Base-by-base conservation (phyloP, 1,140 invertebrate species). In the Trypoxylus dichotomus region DNA sequence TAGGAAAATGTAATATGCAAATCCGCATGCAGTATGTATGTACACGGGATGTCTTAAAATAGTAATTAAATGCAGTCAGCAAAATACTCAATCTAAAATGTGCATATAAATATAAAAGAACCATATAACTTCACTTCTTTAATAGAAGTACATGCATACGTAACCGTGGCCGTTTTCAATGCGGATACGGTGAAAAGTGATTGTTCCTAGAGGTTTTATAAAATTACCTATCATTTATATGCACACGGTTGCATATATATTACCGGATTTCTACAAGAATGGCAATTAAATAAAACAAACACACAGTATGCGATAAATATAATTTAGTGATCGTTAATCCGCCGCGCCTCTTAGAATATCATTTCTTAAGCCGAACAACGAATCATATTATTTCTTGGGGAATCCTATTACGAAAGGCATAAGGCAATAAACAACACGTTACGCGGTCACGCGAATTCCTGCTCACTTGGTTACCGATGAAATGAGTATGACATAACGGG, bases 341-440 rank as follows among this genome's bases (percentile, higher is more conserved):
- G 21, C 47, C 47, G 47, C 47, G 47, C 47, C 47, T 21, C 15
- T 58, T 58, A 10, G 21, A 58, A 19, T 58, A 58, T 58, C 47
- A 5, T 58, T 58, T 58, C 47, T 58, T 58, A 13, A 58, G 47
- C 21, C 15, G 32, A 37, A 37, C 32, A 58, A 13, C 47, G 47
- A 21, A 19, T 58, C 21, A 58, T 21, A 58, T 58, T 58, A 58
- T 58, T 58, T 58, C 47, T 58, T 13, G 47, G 47, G 47, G 47
- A 58, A 58, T 58, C 47, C 47, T 21, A 58, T 58, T 58, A 58
- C 47, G 47, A 58, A n/a, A 19, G 21, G 15, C 47, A 58, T 58
- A 68, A 68, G 27, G 60, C 24, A 68, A 68, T 68, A 68, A 68
- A 68, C 60, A 68, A 68, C 60, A 24, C 60, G 60, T 68, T 68